These are phyloP conservation scores for Pipistrellus pygmaeus DNA, from an alignment of 2,797 vertebrate genomes.

Conservation along the genomic window DNA sequence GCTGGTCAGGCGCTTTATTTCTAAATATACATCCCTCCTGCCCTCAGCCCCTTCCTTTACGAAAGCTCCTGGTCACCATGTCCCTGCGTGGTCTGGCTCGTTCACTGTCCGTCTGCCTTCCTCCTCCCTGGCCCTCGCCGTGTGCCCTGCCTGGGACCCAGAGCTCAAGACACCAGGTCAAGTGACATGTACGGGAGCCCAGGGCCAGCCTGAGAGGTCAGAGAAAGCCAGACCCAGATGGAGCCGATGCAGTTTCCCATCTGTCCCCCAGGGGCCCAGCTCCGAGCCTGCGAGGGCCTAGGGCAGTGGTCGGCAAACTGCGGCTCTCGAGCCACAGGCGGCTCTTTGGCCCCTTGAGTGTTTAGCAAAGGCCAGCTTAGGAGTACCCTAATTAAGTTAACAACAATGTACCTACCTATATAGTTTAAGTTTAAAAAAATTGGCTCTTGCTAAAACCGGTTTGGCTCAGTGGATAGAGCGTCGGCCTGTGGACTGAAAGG, in stretches of 20 bases:
- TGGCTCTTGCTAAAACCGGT: too few species aligned
- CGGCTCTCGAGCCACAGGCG: too few species aligned
- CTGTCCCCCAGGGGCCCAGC: neutral
- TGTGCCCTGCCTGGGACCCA: neutral
- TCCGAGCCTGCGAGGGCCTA: neutral
- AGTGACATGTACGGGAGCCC: neutral
- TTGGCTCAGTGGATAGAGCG: too few species aligned
- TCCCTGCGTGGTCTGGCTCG: neutral
- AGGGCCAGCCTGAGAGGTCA: neutral
- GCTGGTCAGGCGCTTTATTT: constrained; percentile 58
- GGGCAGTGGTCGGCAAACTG: too few species aligned
- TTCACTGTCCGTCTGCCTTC: neutral
- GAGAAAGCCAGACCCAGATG: neutral
- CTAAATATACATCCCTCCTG: constrained; percentile 43
- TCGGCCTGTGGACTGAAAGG: too few species aligned
- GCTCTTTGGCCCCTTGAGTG: too few species aligned
- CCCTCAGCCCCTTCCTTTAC: neutral
- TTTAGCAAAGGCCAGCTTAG: too few species aligned
- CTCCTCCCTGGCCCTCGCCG: neutral
- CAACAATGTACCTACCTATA: too few species aligned
- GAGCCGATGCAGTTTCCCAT: neutral
- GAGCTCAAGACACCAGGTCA: neutral
- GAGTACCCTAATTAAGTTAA: too few species aligned
- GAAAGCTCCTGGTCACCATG: constrained; percentile 56
- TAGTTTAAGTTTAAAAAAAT: too few species aligned